A percentile compares a stretch with the other conserved stretches of the same genome.
Conservation (phyloP, 2,888 invertebrate genomes). For the Phalangium opilio region DNA sequence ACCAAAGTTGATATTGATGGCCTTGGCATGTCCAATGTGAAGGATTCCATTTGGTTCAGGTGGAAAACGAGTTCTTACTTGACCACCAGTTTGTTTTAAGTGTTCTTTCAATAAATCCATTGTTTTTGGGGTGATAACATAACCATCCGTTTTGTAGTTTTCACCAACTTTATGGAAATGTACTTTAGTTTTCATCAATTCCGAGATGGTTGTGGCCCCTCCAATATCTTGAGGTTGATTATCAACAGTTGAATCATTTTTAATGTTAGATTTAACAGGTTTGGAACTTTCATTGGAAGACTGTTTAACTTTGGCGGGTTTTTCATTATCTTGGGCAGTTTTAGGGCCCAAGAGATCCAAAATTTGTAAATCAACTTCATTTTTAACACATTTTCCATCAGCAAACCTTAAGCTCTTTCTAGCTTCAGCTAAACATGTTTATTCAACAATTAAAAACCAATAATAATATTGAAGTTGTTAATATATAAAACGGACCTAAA, state of each 20-base stretch:
- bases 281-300: too few species aligned
- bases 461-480: neutral
- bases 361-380: conserved; percentile 81
- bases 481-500: conserved; percentile 29
- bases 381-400: conserved; percentile 85
- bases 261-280: too few species aligned
- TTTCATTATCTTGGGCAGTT: conserved; percentile 69
- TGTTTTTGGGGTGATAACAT: conserved; percentile 78
- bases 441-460: too few species aligned
- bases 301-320: conserved; percentile 33
- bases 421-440: conserved; percentile 73
- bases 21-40: conserved; percentile 98
- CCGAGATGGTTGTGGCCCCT: conserved; percentile 29
- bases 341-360: conserved; percentile 80
- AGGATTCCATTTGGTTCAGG: conserved; percentile 99
- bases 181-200: conserved; percentile 46
- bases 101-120: conserved; percentile 68
- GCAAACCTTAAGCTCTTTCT: conserved; percentile 69
- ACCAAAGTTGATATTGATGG: conserved; percentile 99
- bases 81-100: conserved; percentile 64
- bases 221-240: too few species aligned
- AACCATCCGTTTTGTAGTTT: conserved; percentile 93
- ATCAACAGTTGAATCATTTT: too few species aligned
- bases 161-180: conserved; percentile 92
- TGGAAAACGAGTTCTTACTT: conserved; percentile 84